Percentiles rank a stretch among this genome's conserved stretches.
Evolutionary conservation across 2,797 vertebrate species (phyloP).

Genomic region (Anguilla pacifica): DNA sequence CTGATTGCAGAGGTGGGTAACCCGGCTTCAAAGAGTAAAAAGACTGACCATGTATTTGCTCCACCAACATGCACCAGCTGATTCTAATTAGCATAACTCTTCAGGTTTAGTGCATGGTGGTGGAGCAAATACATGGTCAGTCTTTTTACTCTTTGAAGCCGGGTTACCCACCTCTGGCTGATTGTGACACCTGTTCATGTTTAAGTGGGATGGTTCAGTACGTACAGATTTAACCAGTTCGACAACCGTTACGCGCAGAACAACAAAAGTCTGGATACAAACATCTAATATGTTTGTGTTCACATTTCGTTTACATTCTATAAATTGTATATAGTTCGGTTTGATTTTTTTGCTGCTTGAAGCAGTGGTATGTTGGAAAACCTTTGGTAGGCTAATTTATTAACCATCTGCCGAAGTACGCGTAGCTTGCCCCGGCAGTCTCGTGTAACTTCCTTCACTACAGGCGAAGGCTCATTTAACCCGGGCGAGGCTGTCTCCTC

Average conservation of each 20-base stretch:
- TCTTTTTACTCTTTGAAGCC: not conserved
- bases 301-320: not conserved
- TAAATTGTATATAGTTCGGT: not conserved
- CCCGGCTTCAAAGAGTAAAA: no score
- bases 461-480: slow-evolving; percentile 47
- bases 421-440: not conserved
- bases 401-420: not conserved
- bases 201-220: not conserved
- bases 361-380: not conserved
- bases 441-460: slow-evolving; percentile 47
- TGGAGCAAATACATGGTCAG: no score
- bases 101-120: no score
- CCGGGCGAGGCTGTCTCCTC: slow-evolving; percentile 65
- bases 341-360: not conserved
- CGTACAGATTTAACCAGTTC: not conserved
- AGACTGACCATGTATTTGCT: no score
- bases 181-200: not conserved
- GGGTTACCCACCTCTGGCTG: not conserved
- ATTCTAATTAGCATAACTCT: no score
- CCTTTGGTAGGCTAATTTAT: not conserved
- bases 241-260: not conserved
- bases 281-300: not conserved
- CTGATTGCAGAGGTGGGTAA: not conserved
- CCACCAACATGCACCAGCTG: no score
- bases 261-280: not conserved